Base-by-base conservation (phyloP, 2,888 invertebrate genomes). In the Ectropis crepuscularia region DNA sequence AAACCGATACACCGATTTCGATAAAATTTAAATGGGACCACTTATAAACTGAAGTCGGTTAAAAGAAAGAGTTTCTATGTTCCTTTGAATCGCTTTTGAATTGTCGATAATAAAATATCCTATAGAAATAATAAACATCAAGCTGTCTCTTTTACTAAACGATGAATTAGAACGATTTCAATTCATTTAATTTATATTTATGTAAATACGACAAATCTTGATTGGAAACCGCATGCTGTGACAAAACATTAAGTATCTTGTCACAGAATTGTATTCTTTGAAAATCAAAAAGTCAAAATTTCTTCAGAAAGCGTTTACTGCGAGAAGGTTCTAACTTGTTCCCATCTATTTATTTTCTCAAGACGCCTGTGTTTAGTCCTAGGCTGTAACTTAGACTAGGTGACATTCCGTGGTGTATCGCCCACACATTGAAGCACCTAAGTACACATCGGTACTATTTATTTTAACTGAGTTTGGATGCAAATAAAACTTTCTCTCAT, bases 171-270 rank as follows among this genome's bases (percentile, higher is more conserved):
- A 53, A 68, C 28, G 50, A 60, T 67, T 65, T 71, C 65, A 61
- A 65, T 62, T 53, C 51, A 63, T 72, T 68, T 69, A 70, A 74
- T 78, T 77, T 70, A 76, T 70, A 73, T 77, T 72, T 68, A 74
- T 76, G 73, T 72, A 55, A 28, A 28, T 61, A 68, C 67, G 43
- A 60, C 53, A 66, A 62, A 57, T 65, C 47, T 50, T 50, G 47
- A 55, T 11, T 62, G 39, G 55, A 36, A 41, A 51, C 37, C 38
- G 12, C 11, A 12, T 16, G 38, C 55, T 50, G 36, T 10, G 28
- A 53, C 46, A 0, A 16, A 6, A n/a, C 39, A n/a, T 41, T 42
- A 41, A 43, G 54, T 55, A 51, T 47, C 46, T 28, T 57, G 45
- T 61, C 61, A 10, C 10, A 55, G 36, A 28, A 42, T 39, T 12